These are phyloP conservation scores for Lamellibrachia luymesi DNA, from an alignment of 1,140 invertebrate species.

Conservation along the genomic window DNA sequence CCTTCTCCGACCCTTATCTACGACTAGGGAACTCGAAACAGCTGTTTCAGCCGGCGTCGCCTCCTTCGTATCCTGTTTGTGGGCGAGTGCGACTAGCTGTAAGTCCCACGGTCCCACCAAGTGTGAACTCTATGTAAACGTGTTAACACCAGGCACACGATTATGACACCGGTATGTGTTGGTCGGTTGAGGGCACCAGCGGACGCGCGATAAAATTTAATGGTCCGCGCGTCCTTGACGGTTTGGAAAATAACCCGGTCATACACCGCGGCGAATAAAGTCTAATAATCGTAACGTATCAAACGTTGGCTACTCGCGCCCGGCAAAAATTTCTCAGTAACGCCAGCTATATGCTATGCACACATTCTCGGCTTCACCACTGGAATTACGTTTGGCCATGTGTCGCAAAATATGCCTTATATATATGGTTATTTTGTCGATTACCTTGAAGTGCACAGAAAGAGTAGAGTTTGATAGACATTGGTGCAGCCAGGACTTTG, in stretches of 20 bases:
- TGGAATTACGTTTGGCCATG: no score
- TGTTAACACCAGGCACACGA: background rate
- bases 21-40: background rate
- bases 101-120: background rate
- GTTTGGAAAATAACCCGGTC: background rate
- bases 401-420: no score
- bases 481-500: no score
- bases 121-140: background rate
- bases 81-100: background rate
- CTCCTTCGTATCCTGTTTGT: background rate
- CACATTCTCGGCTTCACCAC: no score
- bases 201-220: background rate
- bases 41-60: background rate
- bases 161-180: background rate
- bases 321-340: no score
- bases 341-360: no score
- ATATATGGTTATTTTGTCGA: no score
- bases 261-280: background rate
- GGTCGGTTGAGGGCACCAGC: background rate
- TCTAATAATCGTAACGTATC: background rate
- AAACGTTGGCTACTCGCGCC: background rate
- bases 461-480: no score
- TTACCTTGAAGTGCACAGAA: no score
- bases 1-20: background rate
- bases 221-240: background rate